Evolutionary conservation across 2,113 vertebrate species (phyloP), one percentile per base, ranked within the genome.

Genomic region (Microtus oregoni): DNA sequence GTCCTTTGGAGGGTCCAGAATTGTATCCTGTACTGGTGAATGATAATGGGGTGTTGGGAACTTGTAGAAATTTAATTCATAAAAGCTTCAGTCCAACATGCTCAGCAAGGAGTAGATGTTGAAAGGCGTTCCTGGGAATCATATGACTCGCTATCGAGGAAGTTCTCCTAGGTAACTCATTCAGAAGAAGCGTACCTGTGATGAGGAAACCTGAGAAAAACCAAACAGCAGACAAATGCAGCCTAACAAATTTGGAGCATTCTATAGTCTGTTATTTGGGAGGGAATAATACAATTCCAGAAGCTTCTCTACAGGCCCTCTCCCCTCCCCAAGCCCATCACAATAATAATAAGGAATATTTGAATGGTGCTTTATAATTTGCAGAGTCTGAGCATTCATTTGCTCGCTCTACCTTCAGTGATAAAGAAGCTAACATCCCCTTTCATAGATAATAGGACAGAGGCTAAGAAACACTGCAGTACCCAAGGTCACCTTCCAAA

Each of bases 331-430:
- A 67, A 32, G 28, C 22, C 78, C 15, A 75, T 95, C 65, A 81
- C 30, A 86, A 79, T 63, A 95, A 82, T 90, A 92, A 79, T 94
- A 63, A 96, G 47, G 76, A 89, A 92, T 67, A 95, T 88, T 90
- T 95, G 41, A 95, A 79, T n/a, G 70, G n/a, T 76, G 47, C 9
- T 90, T 95, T 76, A 89, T 1, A 77, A 93, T 86, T 94, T 89
- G 28, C 20, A 83, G 73, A 68, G 91, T 79, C 91, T 94, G 82
- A 83, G 79, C 58, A 79, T 91, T 89, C 15, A 90, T 94, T 89
- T 87, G 58, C 67, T 87, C 47, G 79, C 76, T 79, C 75, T 55
- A 79, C 38, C 4, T 94, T 95, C 41, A 58, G 8, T 92, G 58
- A 94, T 89, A 91, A 96, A 87, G 70, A 50, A 76, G 47, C 28